phyloP scores from a whole-genome alignment of 2,888 invertebrate species.

The Napeogenes sylphis region DNA sequence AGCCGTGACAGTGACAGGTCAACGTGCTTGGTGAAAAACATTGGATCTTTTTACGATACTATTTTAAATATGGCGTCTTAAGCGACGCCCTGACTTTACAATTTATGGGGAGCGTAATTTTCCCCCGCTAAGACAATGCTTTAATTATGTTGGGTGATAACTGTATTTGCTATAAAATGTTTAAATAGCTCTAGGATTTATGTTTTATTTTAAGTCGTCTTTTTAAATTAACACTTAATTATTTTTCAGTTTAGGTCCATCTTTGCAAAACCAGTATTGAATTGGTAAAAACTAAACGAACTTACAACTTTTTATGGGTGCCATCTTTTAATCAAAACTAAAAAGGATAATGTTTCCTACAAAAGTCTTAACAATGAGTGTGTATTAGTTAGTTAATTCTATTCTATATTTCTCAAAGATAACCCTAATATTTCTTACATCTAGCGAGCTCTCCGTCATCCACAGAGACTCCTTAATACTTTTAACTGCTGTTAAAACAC shows the following conservation, averaged over 20 bases:
- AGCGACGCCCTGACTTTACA: conserved; percentile 52
- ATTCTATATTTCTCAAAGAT: no score
- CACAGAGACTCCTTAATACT: conserved; percentile 35
- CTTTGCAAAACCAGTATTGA: no score
- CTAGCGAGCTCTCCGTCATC: conserved; percentile 16
- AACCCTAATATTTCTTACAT: no score
- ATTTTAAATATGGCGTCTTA: conserved; percentile 71
- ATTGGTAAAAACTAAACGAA: no score
- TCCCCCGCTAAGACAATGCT: conserved; percentile 67
- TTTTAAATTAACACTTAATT: conserved; percentile 3
- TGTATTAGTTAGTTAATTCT: neutral
- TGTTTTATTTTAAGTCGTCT: conserved; percentile 14
- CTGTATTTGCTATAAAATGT: conserved; percentile 58
- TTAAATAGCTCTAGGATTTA: conserved; percentile 36
- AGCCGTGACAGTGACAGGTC: conserved; percentile 32
- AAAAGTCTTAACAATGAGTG: neutral
- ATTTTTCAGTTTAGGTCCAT: neutral
- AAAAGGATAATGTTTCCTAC: no score
- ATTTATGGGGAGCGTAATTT: conserved; percentile 70
- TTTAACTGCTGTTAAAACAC: conserved; percentile 58
- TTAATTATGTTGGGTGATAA: conserved; percentile 73
- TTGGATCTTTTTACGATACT: conserved; percentile 65
- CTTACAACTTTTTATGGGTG: no score
- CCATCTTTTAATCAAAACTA: no score
- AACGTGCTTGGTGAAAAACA: conserved; percentile 45